Evolutionary conservation across 2,113 vertebrate genomes (phyloP), one percentile per base, ranked within the genome.

Genomic region (Lamprotornis superbus): DNA sequence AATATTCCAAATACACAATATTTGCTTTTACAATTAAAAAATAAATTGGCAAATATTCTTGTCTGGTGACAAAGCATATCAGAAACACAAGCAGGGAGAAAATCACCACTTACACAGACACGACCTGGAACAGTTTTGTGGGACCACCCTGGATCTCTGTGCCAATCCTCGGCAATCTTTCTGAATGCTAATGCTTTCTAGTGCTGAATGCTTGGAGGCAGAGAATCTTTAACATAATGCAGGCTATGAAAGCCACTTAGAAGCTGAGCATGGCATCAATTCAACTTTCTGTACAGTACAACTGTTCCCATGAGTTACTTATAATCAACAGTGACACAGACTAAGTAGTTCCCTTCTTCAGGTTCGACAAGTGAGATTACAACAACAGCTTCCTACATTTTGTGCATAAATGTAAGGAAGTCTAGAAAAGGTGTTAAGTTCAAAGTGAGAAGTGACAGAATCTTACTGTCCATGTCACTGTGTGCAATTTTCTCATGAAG

Each of bases 371-470:
- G 33, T 9, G 37, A 9, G 17, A 64, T 8, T 39, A 56, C 4
- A 87, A 9, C 30, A 89, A 56, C 3, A 16, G 42, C 12, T 52
- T 40, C 10, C n/a, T 14, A 50, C 7, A 55, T 47, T 70, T 81
- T 61, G 27, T 2, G 1, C 14, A 42, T 4, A 49, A 68, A 52
- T 0, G 0, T 15, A 37, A 63, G 3, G 5, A 65, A 82, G 27
- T 30, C 8, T 53, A 37, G 50, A 59, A 67, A 15, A 64, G 10
- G 3, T n/a, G 46, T 15, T 46, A 18, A 39, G 33, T 27, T 56
- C 56, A 47, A 87, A 71, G 16, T 16, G 7, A 75, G 35, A 39
- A 68, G 44, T 10, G 31, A 56, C 0, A n/a, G n/a, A 76, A 52
- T 40, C 27, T n/a, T 78, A 57, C 12, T 40, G 53, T 25, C 59